Conservation (phyloP, 2,797 vertebrate species). For the Coccyzus lansbergi region DNA sequence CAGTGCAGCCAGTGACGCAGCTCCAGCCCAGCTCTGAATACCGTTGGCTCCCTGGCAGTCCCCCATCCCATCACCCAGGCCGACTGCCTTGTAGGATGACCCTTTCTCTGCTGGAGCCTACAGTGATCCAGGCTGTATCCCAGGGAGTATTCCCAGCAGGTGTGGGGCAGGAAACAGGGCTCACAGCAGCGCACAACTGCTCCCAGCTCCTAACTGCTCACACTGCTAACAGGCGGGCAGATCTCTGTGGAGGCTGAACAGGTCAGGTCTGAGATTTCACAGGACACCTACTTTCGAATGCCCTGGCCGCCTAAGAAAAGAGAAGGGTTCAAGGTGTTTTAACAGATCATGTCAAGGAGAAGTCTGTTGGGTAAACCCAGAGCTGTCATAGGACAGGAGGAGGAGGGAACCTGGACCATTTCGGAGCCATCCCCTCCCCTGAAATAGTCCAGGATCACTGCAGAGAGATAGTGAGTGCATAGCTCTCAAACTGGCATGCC, state of each 20-base stretch:
- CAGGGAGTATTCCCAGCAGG: too few species aligned
- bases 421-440: neutral
- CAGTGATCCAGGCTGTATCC: neutral
- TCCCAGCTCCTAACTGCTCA: accelerated
- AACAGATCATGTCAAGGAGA: neutral
- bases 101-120: neutral
- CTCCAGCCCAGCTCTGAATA: neutral
- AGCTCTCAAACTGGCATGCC: neutral
- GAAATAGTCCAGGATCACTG: neutral
- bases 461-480: neutral
- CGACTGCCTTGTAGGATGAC: accelerated
- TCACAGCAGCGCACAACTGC: neutral
- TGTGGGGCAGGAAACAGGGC: accelerated
- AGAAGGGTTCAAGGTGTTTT: neutral
- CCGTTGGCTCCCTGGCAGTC: accelerated
- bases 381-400: neutral
- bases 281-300: accelerated
- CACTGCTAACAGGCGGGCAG: accelerated
- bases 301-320: neutral
- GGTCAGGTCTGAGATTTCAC: neutral
- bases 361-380: neutral
- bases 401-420: neutral
- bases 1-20: accelerated
- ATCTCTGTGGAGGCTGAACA: accelerated
- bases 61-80: neutral